Evolutionary conservation across 2,797 vertebrate species (phyloP), one percentile per base, ranked within the genome.

Genomic region (Mormyrops attenuatus): DNA sequence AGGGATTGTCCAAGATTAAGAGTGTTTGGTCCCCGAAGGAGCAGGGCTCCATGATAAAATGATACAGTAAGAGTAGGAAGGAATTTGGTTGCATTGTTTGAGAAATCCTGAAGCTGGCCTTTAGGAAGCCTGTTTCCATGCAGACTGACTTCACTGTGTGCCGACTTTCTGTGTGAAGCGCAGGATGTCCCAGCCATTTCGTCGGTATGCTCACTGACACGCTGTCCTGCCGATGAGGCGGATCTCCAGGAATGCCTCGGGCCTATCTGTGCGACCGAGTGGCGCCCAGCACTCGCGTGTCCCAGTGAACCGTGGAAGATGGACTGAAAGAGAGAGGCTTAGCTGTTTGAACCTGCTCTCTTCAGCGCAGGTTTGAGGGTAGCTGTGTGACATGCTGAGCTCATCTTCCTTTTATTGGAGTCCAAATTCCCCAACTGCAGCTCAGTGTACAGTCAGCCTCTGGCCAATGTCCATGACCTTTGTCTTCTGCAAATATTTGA

Each of bases 401-500:
- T 73, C 26, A 26, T 66, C 26, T 13, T 66, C 60, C 60, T 63
- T 63, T 66, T 66, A 30, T 30, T 17, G 55, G 63, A 69, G 63
- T 69, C 30, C 26, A 11, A 9, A 66, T 66, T 3, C 34, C 69
- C 69, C 5, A 73, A 17, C 34, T 77, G 69, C 15, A 77, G 69
- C 34, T 17, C 15, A 20, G 69, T 77, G 69, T 77, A 13, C 69
- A 0, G 41, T 47, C 41, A 82, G 77, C 77, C 41, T 22, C 6
- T 9, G 20, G 41, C 41, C 20, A 22, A 47, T 22, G 8, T 22
- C 38, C 77, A 11, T 82, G 77, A 82, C 77, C 77, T 47, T 47
- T 47, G 77, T 82, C 41, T 82, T 82, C 77, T 44, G 0, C 77
- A 82, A 82, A 82, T 82, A 82, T 82, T 82, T 82, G 77, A 44